Evolutionary conservation across 64 coral and sea anemone genomes (phyloP), one percentile per base, ranked within the genome.

Genomic region (Montipora foliosa): DNA sequence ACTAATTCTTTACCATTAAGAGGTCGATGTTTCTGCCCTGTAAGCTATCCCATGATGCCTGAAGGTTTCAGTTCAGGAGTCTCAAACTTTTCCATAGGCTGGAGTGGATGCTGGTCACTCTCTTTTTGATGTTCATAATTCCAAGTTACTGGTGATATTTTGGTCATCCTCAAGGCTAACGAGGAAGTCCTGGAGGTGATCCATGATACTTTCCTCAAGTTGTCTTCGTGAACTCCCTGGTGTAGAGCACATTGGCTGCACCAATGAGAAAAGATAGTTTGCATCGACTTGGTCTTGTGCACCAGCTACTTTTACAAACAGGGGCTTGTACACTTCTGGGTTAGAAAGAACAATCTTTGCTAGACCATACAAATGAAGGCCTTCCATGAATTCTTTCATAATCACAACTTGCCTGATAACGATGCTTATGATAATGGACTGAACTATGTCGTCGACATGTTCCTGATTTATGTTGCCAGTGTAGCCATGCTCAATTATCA

Each of bases 21-120:
- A 14, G 94, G 74, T 72, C 55, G 70, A 82, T 91, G 88, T 49
- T 49, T 88, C 87, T 91, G 89, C 17, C 83, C 81, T 37, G 76
- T 81, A 7, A 91, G 82, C 89, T 82, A 95, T 19, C 94, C 81
- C 71, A 95, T 80, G n/a, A 91, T 69, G 19, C 88, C 94, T 67
- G 88, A 46, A 19, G 64, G 76, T 20, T 49, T 78, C 17, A 89
- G 21, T 53, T 94, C 79, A 21, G 87, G 50, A 46, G 50, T 84
- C 47, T 79, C 47, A 76, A 92, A 86, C 29, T 92, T 45, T 61
- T 84, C 91, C 1, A 13, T 21, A 47, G 77, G 60, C 89, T 52
- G 19, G 19, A 6, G 53, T 17, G 20, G 44, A 25, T 57, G 53
- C 53, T 57, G 24, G 10, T 91, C 19, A 52, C 67, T 48, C 59